Base-by-base conservation (phyloP, 2,888 invertebrate species). In the Dorcus hopei region DNA sequence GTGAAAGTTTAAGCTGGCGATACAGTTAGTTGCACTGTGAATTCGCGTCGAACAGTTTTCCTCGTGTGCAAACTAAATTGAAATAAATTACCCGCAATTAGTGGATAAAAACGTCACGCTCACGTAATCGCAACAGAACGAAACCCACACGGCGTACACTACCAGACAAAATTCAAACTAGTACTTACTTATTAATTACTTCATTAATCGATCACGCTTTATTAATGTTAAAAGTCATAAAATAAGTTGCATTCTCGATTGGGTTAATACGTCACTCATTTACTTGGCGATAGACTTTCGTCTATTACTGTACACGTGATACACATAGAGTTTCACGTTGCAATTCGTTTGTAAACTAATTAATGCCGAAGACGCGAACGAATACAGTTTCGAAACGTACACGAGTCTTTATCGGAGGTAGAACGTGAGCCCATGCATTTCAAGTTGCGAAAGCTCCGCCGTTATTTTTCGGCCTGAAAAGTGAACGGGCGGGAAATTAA, bases 371-470 rank as follows among this genome's bases (percentile, higher is more conserved):
- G 51, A 39, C 48, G 52, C 57, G 43, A 38, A 51, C 26, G 50
- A 11, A 39, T 33, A 51, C 19, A 39, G 26, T 33, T 41, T 40
- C 19, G 11, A 39, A 23, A 51, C 51, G 52, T 52, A 57, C 48
- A 38, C 57, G 47, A 52, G 38, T 33, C 45, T 57, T 52, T 52
- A 57, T 57, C 57, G 57, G 26, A 52, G 48, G 50, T 57, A 42
- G 45, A 61, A 56, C 59, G 63, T 58, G 63, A 58, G 51, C 59
- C 14, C 19, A 52, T 61, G 58, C 61, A 56, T 57, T 58, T 58
- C 41, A 38, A 52, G 58, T 63, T 61, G 54, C 58, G 48, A 57
- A 60, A 62, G 51, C 47, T 57, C 47, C 38, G 52, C 48, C 51
- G 52, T 57, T 33, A 33, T 33, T 33, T 33, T 33, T 33, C 26